Percentiles rank a stretch among this genome's conserved stretches.
Conservation (phyloP, 2,888 invertebrate species). For the Leptothorax acervorum region DNA sequence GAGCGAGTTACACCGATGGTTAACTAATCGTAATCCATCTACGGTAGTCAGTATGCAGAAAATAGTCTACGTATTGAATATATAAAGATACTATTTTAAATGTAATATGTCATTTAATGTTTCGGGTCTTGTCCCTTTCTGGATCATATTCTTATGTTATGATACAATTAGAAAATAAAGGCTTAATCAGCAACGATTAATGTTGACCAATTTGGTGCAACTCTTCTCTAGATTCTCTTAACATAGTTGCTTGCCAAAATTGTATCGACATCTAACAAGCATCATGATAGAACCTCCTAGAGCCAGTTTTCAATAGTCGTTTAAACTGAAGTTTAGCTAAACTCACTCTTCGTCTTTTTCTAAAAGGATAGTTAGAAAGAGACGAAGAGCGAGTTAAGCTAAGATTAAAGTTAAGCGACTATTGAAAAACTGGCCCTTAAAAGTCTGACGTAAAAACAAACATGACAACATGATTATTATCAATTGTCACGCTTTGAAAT, state of each 20-base stretch:
- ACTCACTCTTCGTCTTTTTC: too few relatives aligned
- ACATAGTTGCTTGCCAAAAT: constrained; percentile 5
- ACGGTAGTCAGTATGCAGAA: background rate
- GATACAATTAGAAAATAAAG: background rate
- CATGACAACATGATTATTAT: constrained; percentile 36
- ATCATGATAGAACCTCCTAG: constrained; percentile 38
- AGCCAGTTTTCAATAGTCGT: background rate
- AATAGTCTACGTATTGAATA: constrained; percentile 16
- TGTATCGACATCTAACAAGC: constrained; percentile 24
- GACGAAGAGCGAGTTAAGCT: too few relatives aligned
- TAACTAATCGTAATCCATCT: constrained; percentile 8
- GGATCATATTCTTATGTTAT: background rate
- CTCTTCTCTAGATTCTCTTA: constrained; percentile 19
- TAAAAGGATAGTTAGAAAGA: too few relatives aligned
- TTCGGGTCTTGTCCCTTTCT: background rate
- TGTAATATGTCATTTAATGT: background rate
- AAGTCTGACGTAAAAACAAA: constrained; percentile 22
- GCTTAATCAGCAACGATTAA: background rate
- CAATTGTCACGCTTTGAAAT: constrained; percentile 18
- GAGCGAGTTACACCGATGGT: constrained; percentile 38
- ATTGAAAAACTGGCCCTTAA: too few relatives aligned
- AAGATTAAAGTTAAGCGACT: too few relatives aligned
- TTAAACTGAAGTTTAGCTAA: too few relatives aligned
- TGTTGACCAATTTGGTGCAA: constrained; percentile 21
- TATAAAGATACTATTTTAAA: constrained; percentile 14